Base-by-base conservation (phyloP, 2,797 vertebrate genomes). In the Macropus fuliginosus region DNA sequence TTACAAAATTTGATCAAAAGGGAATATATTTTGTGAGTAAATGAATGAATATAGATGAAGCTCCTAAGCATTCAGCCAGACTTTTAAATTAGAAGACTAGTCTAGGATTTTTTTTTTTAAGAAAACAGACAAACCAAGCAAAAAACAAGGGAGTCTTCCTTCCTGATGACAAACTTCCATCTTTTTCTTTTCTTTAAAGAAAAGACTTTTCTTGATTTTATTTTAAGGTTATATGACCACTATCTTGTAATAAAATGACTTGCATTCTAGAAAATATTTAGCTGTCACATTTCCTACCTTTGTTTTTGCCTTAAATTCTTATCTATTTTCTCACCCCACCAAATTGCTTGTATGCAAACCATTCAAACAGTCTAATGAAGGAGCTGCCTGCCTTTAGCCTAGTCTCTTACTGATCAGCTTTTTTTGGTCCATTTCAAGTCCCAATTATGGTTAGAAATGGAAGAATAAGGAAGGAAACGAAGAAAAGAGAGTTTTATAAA, bases 21-120 rank as follows among this genome's bases (percentile, higher is more conserved):
- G 50, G 1, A 94, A 91, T n/a, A 90, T 5, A 55, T 90, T 94
- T 95, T 90, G 24, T 90, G 54, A 92, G 89, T 16, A 94, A 93
- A 59, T 91, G 0, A 54, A 56, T 40, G 28, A 91, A 87, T 5
- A 81, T 16, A 56, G 29, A 74, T 52, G 89, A 92, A 91, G 46
- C 13, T 9, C 0, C 3, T 57, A 91, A 92, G 57, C 6, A 16
- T 46, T 10, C 92, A 28, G 52, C 0, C n/a, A 29, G 4, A 93
- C 56, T 89, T 91, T 91, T 91, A 59, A 21, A 18, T 91, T 91
- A 91, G 50, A 94, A 91, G 90, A 10, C 24, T 92, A 11, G 0
- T 62, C 21, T 55, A 29, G 55, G 5, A 34, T 31, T 54, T 90
- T 52, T 21, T 91, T 92, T 95, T 55, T 93, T 92, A 50, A 3